phyloP scores from a whole-genome alignment of 2,888 invertebrate genomes.

The Osedax fenrisi region DNA sequence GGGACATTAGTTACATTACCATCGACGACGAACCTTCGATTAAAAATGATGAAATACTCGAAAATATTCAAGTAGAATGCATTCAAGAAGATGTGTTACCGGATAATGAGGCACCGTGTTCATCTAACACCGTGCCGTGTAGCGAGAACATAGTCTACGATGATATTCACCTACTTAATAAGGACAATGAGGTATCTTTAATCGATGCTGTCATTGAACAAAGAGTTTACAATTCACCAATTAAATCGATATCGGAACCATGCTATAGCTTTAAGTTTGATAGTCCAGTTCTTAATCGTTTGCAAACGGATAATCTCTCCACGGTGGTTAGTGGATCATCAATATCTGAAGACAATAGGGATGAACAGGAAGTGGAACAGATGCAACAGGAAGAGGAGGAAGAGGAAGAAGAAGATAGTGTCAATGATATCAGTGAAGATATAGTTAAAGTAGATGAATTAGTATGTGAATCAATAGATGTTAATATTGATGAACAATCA shows the following conservation, averaged over 20 bases:
- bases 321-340: neutral
- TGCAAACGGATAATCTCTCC: neutral
- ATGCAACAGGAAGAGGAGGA: neutral
- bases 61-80: too few relatives aligned
- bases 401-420: neutral
- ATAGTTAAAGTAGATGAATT: too few relatives aligned
- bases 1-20: too few relatives aligned
- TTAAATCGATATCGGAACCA: neutral
- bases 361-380: neutral
- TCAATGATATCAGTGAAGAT: too few relatives aligned
- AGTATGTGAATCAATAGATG: too few relatives aligned
- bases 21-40: neutral
- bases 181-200: neutral
- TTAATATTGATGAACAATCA: too few relatives aligned
- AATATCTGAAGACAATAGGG: neutral
- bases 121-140: too few relatives aligned
- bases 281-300: neutral
- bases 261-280: neutral
- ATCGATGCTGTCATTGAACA: neutral
- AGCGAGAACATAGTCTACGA: too few relatives aligned
- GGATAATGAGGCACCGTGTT: neutral
- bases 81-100: neutral
- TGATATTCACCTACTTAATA: neutral
- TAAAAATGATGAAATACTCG: too few relatives aligned
- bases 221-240: neutral